Evolutionary conservation across 2,888 invertebrate species (phyloP), one percentile per base, ranked within the genome.

Genomic region (Lypha dubia): DNA sequence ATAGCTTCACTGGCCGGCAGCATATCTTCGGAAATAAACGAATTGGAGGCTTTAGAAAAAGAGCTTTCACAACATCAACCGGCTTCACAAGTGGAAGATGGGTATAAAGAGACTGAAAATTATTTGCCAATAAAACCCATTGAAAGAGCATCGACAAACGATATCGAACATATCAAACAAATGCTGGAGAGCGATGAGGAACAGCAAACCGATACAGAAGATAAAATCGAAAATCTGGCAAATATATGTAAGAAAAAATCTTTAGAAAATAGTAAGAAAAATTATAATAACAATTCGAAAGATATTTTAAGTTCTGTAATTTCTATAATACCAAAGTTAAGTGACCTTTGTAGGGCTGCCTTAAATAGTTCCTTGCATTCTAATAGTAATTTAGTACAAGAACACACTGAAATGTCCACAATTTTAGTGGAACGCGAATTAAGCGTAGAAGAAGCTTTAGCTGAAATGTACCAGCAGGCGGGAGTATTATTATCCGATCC

Each of bases 341-440:
- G 92, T 92, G 92, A 91, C 91, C 92, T 92, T 92, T 92, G 92
- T 90, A 91, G 91, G 89, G 90, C 88, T 91, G 92, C 92, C 91
- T 91, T 92, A 92, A 91, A 90, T 89, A 92, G 91, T 91, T 91
- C 91, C 90, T 92, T 86, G 87, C 88, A 88, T 83, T 73, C 84
- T 86, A 87, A 87, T 68, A 73, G 49, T 58, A 82, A 79, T 75
- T 71, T 68, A 75, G 28, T 28, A 65, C 67, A 79, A 53, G 58
- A 60, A 28, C 63, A 75, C 44, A 38, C 51, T 24, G 74, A 53
- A 32, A 49, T 74, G 9, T 9, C 79, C 46, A 60, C 76, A 17
- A 22, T 49, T 6, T 20, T 84, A 7, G 68, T 79, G 7, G 86
- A 86, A 20, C 88, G 89, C n/a, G 91, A 91, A 58, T 81, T 90